Base-by-base conservation (phyloP, 2,113 vertebrate genomes). In the Ardeotis arabs region DNA sequence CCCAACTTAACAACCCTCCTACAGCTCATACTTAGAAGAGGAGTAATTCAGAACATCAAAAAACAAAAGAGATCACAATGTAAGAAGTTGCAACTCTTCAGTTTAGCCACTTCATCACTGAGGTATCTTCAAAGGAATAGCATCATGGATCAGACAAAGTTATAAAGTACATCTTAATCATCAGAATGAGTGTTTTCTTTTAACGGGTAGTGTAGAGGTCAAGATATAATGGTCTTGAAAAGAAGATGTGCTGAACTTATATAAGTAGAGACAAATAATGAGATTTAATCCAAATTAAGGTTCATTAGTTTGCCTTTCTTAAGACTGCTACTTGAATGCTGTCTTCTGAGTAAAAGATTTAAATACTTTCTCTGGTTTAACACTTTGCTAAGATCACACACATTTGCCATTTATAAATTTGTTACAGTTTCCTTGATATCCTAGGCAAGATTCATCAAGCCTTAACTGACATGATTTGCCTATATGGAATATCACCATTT, bases 111-210 rank as follows among this genome's bases (percentile, higher is more conserved):
- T 95, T 96, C 60, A 76, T 31, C 4, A 64, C 3, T 82, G 12
- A 45, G 58, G 9, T 41, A 33, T 85, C 67, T 80, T 95, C 72
- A 83, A 85, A 92, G 87, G 33, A 73, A 68, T 41, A 90, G 58
- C 67, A 87, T 68, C 77, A 53, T 52, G 29, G 66, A 52, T 69
- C 79, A 96, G 39, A 68, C 62, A 82, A 84, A 87, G 58, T 95
- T 94, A n/a, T 73, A 53, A 83, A 92, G 88, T 80, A 79, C 50
- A 23, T 62, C 68, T 94, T 92, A 96, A 83, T 95, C 96, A 97
- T 66, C 75, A 85, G 78, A 88, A 73, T 58, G 44, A 90, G 37
- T 78, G 23, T 58, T 82, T 82, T 59, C 37, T 76, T 92, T 88
- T 85, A 39, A 82, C n/a, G 70, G 24, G 21, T 0, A 0, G 24